These are phyloP conservation scores for Fundulus diaphanus DNA, from an alignment of 2,797 vertebrate species.

Conservation along the genomic window DNA sequence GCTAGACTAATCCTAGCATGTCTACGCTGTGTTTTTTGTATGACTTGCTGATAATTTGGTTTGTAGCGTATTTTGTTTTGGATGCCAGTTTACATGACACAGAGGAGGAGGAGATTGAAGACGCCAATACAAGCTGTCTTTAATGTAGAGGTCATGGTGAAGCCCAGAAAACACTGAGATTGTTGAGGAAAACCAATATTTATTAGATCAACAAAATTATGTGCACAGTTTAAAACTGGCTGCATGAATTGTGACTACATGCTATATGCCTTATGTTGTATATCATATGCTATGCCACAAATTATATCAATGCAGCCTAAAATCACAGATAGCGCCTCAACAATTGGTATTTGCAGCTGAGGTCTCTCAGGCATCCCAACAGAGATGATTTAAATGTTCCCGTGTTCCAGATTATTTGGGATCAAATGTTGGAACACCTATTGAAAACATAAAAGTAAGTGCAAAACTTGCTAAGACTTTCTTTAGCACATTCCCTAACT, in stretches of 20 bases:
- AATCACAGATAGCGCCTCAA: not conserved
- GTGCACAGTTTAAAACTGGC: not conserved
- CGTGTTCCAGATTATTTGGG: not conserved
- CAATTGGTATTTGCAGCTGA: not conserved
- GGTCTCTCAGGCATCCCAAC: not conserved
- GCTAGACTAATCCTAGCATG: not conserved
- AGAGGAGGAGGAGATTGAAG: no score
- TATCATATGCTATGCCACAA: no score
- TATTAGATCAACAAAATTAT: not conserved
- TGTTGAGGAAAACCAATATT: not conserved
- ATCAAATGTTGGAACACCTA: not conserved
- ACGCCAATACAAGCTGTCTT: no score
- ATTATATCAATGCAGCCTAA: no score
- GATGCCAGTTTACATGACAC: not conserved
- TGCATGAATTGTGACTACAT: not conserved
- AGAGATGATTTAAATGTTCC: not conserved
- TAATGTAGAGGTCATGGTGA: no score
- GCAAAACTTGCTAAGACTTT: not conserved
- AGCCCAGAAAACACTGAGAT: not conserved
- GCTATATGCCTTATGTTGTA: no score
- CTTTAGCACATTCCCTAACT: not conserved
- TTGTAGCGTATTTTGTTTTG: not conserved
- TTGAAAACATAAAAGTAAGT: not conserved
- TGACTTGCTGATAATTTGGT: not conserved
- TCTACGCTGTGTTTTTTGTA: not conserved